Conservation (phyloP, 2,888 invertebrate species). For the Aphodius granarius region DNA sequence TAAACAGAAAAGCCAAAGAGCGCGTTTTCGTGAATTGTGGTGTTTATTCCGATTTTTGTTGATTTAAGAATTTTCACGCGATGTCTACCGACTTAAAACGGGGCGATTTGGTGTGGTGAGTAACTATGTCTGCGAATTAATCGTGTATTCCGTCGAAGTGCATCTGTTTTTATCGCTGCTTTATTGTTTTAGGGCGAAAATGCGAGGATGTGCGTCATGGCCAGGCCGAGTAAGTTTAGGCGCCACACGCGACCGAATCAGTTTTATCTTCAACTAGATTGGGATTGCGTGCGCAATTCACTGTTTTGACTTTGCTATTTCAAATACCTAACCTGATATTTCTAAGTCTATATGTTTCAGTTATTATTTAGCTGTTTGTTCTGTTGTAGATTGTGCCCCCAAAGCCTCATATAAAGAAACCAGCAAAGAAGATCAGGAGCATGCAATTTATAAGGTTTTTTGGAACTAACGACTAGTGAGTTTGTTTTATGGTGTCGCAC, state of each 20-base stretch:
- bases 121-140: constrained; percentile 36
- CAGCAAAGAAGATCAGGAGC: constrained; percentile 73
- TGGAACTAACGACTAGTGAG: constrained; percentile 93
- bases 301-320: constrained; percentile 23
- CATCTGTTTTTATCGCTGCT: constrained; percentile 19
- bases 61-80: constrained; percentile 1
- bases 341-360: not conserved
- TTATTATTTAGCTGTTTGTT: constrained; percentile 22
- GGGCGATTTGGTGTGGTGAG: constrained; percentile 72
- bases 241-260: constrained; percentile 50
- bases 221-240: constrained; percentile 87
- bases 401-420: constrained; percentile 74
- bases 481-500: constrained; percentile 52
- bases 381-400: constrained; percentile 75
- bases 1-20: constrained; percentile 20
- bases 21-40: constrained; percentile 3
- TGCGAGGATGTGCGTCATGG: constrained; percentile 97
- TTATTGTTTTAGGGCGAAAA: constrained; percentile 83
- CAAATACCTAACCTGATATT: constrained; percentile 27
- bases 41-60: constrained; percentile 21
- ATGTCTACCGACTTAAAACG: constrained; percentile 65
- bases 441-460: constrained; percentile 90
- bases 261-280: constrained; percentile 47
- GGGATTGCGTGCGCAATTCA: constrained; percentile 39
- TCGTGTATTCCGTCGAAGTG: constrained; percentile 9